phyloP scores from a whole-genome alignment of 2,888 invertebrate species.

The Lymantria dispar region DNA sequence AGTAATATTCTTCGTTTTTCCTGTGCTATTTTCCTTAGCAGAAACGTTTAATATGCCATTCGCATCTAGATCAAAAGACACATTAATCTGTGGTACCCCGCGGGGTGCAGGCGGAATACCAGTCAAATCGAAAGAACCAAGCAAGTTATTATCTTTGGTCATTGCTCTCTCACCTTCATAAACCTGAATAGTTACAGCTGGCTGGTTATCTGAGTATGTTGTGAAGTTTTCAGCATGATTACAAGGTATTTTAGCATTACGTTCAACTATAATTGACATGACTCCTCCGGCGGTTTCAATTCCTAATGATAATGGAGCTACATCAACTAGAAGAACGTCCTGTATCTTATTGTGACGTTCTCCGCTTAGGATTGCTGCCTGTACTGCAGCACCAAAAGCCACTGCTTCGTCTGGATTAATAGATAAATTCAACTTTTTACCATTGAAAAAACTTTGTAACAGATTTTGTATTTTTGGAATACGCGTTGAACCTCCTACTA shows the following conservation, averaged over 20 bases:
- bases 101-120: conserved; percentile 87
- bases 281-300: conserved; percentile 91
- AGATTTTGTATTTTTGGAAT: conserved; percentile 90
- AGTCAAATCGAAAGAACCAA: conserved; percentile 84
- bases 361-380: conserved; percentile 87
- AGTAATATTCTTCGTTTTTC: conserved; percentile 88
- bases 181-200: conserved; percentile 87
- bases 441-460: conserved; percentile 88
- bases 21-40: conserved; percentile 86
- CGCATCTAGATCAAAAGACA: conserved; percentile 88
- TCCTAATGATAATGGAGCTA: conserved; percentile 85
- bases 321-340: conserved; percentile 83
- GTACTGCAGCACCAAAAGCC: conserved; percentile 89
- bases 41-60: conserved; percentile 92
- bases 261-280: conserved; percentile 88
- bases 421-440: conserved; percentile 86
- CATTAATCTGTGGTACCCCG: conserved; percentile 85
- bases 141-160: conserved; percentile 88
- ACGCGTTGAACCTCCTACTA: conserved; percentile 91
- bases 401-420: conserved; percentile 92
- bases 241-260: conserved; percentile 87
- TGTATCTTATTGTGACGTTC: conserved; percentile 89
- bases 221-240: conserved; percentile 88
- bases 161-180: conserved; percentile 90
- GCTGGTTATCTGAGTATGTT: conserved; percentile 91